These are phyloP conservation scores for Gari tellinella DNA, from an alignment of 2,888 invertebrate species.

Conservation along the genomic window DNA sequence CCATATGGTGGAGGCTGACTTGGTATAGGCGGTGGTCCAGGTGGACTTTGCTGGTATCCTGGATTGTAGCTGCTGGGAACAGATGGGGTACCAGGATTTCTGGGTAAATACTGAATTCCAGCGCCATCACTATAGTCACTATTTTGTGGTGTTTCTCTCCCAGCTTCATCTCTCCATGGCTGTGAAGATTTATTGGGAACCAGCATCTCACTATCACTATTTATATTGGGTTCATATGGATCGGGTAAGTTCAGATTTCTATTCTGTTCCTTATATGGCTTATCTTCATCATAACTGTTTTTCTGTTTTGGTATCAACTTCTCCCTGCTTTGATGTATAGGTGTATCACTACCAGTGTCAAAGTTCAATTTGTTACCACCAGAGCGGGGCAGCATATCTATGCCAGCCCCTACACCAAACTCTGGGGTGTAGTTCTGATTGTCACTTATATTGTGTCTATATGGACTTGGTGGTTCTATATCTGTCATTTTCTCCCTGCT, in stretches of 20 bases:
- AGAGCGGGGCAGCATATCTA: slow-evolving; percentile 42
- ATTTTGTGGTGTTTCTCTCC: slow-evolving; percentile 47
- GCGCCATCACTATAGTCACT: slow-evolving; percentile 47
- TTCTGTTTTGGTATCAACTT: slow-evolving; percentile 47
- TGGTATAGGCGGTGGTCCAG: slow-evolving; percentile 1
- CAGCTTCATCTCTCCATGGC: slow-evolving; percentile 38
- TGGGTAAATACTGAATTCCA: slow-evolving; percentile 53
- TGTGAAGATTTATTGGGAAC: slow-evolving; percentile 25
- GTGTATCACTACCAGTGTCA: slow-evolving; percentile 48
- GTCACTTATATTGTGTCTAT: slow-evolving; percentile 29
- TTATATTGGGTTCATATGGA: slow-evolving; percentile 24
- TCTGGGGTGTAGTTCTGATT: slow-evolving; percentile 13
- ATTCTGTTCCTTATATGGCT: slow-evolving; percentile 1
- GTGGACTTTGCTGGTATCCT: slow-evolving; percentile 12
- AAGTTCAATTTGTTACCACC: slow-evolving; percentile 18
- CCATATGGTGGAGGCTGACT: background rate
- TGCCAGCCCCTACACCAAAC: slow-evolving; percentile 35
- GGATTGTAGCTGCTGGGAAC: background rate
- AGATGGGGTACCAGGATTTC: slow-evolving; percentile 40
- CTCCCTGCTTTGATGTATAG: slow-evolving; percentile 53
- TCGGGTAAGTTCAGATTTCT: slow-evolving; percentile 32
- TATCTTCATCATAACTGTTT: slow-evolving; percentile 22
- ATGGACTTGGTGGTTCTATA: slow-evolving; percentile 23
- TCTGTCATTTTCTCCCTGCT: slow-evolving; percentile 52
- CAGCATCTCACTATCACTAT: slow-evolving; percentile 32